Conservation (phyloP, 2,888 invertebrate species). For the Eubasilissa splendida region DNA sequence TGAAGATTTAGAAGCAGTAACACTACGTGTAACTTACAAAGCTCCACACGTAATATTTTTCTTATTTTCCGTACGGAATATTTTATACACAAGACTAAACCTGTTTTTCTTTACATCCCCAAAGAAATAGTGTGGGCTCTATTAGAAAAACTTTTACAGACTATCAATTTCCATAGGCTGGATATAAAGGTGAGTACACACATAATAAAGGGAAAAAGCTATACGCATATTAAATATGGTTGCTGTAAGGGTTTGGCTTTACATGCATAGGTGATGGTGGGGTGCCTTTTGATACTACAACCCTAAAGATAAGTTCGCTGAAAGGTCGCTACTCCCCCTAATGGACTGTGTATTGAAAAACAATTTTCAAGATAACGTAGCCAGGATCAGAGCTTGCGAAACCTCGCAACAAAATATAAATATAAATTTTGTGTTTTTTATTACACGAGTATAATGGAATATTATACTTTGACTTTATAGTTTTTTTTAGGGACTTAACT, state of each 20-base stretch:
- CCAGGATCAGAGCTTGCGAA: not conserved
- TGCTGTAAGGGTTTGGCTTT: constrained; percentile 21
- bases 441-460: no score
- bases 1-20: no score
- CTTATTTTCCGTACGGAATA: no score
- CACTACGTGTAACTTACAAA: no score
- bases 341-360: constrained; percentile 17
- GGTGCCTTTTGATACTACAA: constrained; percentile 21
- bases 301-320: constrained; percentile 18
- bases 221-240: constrained; percentile 11
- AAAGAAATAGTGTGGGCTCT: no score
- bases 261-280: constrained; percentile 10
- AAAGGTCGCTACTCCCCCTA: constrained; percentile 18
- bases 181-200: not conserved
- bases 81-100: no score
- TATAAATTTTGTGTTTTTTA: no score
- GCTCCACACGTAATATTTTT: no score
- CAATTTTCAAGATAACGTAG: constrained; percentile 13
- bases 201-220: constrained; percentile 22
- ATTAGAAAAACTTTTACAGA: not conserved
- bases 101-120: no score
- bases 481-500: no score
- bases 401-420: not conserved
- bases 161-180: constrained; percentile 16
- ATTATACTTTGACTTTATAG: no score